phyloP scores from a whole-genome alignment of 2,113 vertebrate genomes.

The Tetrax tetrax region DNA sequence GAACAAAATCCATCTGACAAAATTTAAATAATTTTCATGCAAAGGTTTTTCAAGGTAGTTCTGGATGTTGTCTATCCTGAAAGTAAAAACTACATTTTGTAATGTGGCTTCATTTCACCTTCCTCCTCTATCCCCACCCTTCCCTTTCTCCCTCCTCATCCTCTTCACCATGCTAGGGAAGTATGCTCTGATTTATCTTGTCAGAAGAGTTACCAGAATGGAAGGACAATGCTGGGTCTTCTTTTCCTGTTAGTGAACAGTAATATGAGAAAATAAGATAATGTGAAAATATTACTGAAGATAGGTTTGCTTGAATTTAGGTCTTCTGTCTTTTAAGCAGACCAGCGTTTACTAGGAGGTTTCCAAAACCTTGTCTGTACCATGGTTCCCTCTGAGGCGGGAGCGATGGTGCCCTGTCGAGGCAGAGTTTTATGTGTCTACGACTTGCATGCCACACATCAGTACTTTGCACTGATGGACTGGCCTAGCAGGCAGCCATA shows the following conservation, averaged over 20 bases:
- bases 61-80: background rate
- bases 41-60: background rate
- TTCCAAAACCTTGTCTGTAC: background rate
- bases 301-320: background rate
- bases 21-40: background rate
- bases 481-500: background rate
- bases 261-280: background rate
- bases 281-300: background rate
- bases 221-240: background rate
- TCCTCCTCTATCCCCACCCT: background rate
- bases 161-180: background rate
- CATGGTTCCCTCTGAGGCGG: background rate
- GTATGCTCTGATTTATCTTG: background rate
- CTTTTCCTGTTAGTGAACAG: background rate
- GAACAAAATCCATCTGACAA: background rate
- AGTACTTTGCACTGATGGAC: background rate
- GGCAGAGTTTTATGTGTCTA: background rate
- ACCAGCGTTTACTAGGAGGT: background rate
- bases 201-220: background rate
- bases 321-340: background rate
- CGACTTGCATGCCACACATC: background rate
- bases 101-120: background rate
- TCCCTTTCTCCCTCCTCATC: background rate
- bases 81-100: background rate
- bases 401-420: fast-evolving